Base-by-base conservation (phyloP, 2,888 invertebrate species). In the Magallana nippona region DNA sequence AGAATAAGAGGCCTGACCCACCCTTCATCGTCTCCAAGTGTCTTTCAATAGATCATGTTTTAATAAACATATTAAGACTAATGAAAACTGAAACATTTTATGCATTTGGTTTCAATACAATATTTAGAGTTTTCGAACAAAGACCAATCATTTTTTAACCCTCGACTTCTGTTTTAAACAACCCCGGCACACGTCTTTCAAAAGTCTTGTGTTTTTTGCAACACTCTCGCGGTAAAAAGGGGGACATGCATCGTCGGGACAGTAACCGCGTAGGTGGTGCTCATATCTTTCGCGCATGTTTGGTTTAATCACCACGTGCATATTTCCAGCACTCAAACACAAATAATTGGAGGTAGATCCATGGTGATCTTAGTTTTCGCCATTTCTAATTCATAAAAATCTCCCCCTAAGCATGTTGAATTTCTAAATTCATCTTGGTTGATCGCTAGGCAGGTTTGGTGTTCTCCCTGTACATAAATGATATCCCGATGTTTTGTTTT, bases 371-470 rank as follows among this genome's bases (percentile, higher is more conserved):
- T 82, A 0, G 22, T 22, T 84, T 87, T 86, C 19, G 79, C 81
- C 57, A 62, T 79, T 80, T 87, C 84, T 13, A 88, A 56, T 55
- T 89, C 89, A 32, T 58, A 82, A 62, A 77, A 60, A 10, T 83
- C 80, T 10, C 82, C 78, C 17, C 85, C 82, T 62, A 71, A 17
- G 27, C 86, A 83, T 3, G 83, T 85, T 1, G 85, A 19, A 56
- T 86, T 87, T 55, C 83, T 78, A 78, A 88, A 89, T 2, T 79
- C 78, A 55, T 55, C 55, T 27, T 84, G 15, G 55, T 86, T 86
- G 56, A 86, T 44, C 44, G 27, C 56, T 10, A 80, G 0, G 32
- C 63, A 77, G 22, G 83, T 58, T 32, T 55, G 55, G 5, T 32
- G 77, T 56, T 83, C 82, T 17, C 83, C 82, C 1, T 81, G 55